A percentile compares a stretch with the other conserved stretches of the same genome.
Conservation (phyloP, 2,888 invertebrate species). For the Chrysomela aeneicollis region DNA sequence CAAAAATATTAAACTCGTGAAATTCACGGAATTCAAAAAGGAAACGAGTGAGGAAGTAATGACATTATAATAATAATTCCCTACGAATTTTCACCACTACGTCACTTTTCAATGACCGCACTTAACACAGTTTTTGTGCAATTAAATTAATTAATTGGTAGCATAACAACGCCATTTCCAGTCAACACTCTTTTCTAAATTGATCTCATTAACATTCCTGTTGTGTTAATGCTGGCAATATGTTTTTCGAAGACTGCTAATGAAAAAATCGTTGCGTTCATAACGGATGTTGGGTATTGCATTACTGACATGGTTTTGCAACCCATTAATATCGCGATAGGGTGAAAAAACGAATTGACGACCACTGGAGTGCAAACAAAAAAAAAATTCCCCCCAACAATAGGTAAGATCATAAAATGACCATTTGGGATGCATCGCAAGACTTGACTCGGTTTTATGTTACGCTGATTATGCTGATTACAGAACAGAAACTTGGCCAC, state of each 20-base stretch:
- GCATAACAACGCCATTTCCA: slow-evolving; percentile 5
- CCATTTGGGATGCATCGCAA: too few species aligned
- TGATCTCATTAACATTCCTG: slow-evolving; percentile 30
- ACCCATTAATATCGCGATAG: neutral
- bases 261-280: slow-evolving; percentile 15
- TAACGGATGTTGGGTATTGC: slow-evolving; percentile 33
- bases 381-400: too few species aligned
- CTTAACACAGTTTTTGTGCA: slow-evolving; percentile 17
- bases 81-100: neutral
- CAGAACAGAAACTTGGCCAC: too few species aligned
- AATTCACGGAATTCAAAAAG: too few species aligned
- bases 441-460: too few species aligned
- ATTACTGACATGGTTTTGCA: slow-evolving; percentile 32
- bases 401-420: too few species aligned
- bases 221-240: slow-evolving; percentile 30
- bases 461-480: too few species aligned
- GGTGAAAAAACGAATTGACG: neutral
- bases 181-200: slow-evolving; percentile 21
- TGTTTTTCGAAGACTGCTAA: slow-evolving; percentile 23
- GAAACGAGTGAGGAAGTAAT: too few species aligned
- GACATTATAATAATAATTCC: neutral
- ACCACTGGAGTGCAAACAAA: too few species aligned
- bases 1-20: too few species aligned
- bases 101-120: slow-evolving; percentile 8
- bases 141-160: slow-evolving; percentile 24